Conservation (phyloP, 2,888 invertebrate species). For the Cancer borealis region DNA sequence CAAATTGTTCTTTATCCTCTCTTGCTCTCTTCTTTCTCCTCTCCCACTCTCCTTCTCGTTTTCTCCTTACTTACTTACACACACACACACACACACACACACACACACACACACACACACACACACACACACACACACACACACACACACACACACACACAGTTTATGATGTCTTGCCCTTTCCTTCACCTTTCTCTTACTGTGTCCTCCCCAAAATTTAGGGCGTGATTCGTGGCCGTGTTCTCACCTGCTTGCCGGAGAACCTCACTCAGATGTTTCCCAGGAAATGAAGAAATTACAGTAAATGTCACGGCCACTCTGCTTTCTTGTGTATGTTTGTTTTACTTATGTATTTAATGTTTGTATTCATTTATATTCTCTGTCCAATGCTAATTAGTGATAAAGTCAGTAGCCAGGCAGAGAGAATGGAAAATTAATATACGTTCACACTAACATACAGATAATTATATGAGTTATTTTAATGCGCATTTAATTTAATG, state of each 20-base stretch:
- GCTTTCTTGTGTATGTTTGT: neutral
- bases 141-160: constrained; percentile 20
- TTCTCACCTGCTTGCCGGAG: neutral
- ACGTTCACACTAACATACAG: neutral
- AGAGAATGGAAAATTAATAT: no score
- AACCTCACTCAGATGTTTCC: neutral
- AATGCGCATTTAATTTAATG: neutral
- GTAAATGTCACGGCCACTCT: neutral
- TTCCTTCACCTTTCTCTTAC: neutral
- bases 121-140: constrained; percentile 20
- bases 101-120: constrained; percentile 28
- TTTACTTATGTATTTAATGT: neutral
- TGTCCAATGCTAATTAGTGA: neutral
- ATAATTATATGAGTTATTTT: neutral
- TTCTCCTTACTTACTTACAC: neutral
- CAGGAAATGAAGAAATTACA: neutral
- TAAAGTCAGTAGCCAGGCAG: no score
- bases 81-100: constrained; percentile 40
- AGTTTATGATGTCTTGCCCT: neutral
- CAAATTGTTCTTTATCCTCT: neutral
- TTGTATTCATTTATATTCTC: neutral
- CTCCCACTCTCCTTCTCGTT: neutral
- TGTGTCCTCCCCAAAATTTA: constrained; percentile 12
- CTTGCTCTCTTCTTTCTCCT: neutral
- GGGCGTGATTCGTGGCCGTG: neutral